Evolutionary conservation across 2,797 vertebrate species (phyloP), one percentile per base, ranked within the genome.

Genomic region (Silurus aristotelis): DNA sequence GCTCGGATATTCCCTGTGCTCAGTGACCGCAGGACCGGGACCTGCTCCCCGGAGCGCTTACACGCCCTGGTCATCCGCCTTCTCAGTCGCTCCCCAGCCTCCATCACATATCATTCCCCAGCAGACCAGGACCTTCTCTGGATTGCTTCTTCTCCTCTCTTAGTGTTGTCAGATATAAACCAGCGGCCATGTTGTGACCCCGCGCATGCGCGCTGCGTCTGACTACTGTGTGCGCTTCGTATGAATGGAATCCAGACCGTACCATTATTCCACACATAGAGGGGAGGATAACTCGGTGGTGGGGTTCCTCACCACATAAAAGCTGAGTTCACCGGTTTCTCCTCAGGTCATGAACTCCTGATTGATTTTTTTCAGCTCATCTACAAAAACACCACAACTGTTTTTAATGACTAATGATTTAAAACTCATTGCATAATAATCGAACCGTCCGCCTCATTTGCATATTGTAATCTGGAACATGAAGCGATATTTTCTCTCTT

Each of bases 21-120:
- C 77, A 93, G 76, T 61, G 92, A 89, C 67, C 94, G 92, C 80
- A 95, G 90, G 66, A 94, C 93, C 20, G 78, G 55, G 27, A 86
- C 82, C 0, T 66, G 61, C 81, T 88, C 48, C 71, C 64, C 8
- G 9, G 86, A 72, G 82, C 83, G 85, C 87, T 83, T 89, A 78
- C 84, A 70, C 56, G 88, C 89, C 89, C 89, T 92, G 84, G 92
- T 92, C 14, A 92, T 91, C 82, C 91, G 93, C 85, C 89, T 88
- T 70, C 90, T 91, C 90, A 87, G 89, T 87, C 89, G 87, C 83
- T 90, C 90, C 5, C 67, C 85, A 14, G 88, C 83, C 15, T 92
- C 92, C 93, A 94, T 95, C 67, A 64, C 86, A 67, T 72, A 27
- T 79, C 78, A 73, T 82, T 67, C 77, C 56, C 70, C 76, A 79